These are phyloP conservation scores for Uloborus plumipes DNA, from an alignment of 2,888 invertebrate genomes.

Conservation along the genomic window DNA sequence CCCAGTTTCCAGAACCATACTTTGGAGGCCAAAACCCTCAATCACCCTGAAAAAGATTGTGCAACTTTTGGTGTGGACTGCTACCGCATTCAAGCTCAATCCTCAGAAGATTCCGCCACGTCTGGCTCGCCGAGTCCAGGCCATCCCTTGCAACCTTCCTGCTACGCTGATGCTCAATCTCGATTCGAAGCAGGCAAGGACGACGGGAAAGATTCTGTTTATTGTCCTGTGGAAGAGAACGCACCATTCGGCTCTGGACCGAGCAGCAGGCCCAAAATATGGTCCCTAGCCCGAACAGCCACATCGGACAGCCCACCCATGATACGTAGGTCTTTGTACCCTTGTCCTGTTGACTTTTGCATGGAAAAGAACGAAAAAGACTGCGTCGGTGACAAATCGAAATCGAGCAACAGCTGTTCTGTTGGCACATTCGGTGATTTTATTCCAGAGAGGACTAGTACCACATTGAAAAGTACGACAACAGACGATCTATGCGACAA, in stretches of 20 bases:
- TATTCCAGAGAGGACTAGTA: conserved; percentile 13
- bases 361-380: background rate
- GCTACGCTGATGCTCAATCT: background rate
- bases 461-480: background rate
- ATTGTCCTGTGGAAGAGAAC: background rate
- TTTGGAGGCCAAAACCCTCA: background rate
- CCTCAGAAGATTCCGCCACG: conserved; percentile 37
- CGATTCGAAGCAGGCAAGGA: conserved; percentile 1
- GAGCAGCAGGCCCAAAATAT: conserved; percentile 82
- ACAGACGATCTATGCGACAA: conserved; percentile 1
- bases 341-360: conserved; percentile 26
- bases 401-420: background rate
- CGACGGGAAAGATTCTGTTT: conserved; percentile 14
- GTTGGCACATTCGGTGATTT: conserved; percentile 11
- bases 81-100: conserved; percentile 28
- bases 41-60: conserved; percentile 3
- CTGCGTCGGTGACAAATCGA: background rate
- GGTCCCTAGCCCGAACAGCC: conserved; percentile 93
- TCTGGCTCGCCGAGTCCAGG: conserved; percentile 17
- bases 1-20: conserved; percentile 5
- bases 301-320: conserved; percentile 90
- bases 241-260: background rate
- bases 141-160: background rate
- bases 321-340: conserved; percentile 10
- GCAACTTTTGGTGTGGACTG: conserved; percentile 27